Percentiles rank a stretch among this genome's conserved stretches.
Evolutionary conservation across 2,113 vertebrate species (phyloP).

Genomic region (Hippopotamus amphibius): DNA sequence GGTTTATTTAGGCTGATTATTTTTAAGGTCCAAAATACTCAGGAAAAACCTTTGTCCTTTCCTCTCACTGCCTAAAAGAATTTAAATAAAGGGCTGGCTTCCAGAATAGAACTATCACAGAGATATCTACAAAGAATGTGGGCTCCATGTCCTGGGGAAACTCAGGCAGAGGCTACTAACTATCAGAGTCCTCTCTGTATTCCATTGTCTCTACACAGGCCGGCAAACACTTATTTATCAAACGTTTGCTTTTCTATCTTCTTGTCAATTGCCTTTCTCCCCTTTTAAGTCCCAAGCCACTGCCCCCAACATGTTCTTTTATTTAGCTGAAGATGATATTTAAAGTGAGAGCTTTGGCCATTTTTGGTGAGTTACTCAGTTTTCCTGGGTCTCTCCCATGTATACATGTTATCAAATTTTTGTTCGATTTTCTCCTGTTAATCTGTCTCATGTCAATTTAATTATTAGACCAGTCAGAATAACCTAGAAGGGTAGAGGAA

Average conservation of each 20-base stretch:
- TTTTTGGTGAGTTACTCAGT: neutral
- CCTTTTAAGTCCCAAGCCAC: neutral
- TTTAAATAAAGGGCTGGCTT: neutral
- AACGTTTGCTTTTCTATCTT: neutral
- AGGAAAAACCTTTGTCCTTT: neutral
- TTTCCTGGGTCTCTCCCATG: neutral
- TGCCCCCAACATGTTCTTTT: neutral
- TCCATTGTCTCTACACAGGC: neutral
- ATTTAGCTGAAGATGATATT: neutral
- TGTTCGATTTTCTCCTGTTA: neutral
- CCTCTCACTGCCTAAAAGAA: neutral
- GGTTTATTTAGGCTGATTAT: neutral
- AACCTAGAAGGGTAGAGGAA: neutral
- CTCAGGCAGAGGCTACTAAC: neutral
- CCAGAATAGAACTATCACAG: neutral
- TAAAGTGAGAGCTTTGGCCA: neutral
- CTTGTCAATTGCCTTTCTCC: neutral
- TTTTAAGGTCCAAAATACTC: neutral
- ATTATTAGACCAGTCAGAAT: neutral
- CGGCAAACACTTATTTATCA: neutral
- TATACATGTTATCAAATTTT: neutral
- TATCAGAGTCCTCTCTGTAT: neutral
- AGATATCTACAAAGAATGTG: too few species aligned
- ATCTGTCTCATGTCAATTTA: neutral
- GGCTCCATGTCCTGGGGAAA: too few species aligned